These are phyloP conservation scores for Diplosoma virens DNA, from an alignment of 23 tunicate species.

Conservation along the genomic window DNA sequence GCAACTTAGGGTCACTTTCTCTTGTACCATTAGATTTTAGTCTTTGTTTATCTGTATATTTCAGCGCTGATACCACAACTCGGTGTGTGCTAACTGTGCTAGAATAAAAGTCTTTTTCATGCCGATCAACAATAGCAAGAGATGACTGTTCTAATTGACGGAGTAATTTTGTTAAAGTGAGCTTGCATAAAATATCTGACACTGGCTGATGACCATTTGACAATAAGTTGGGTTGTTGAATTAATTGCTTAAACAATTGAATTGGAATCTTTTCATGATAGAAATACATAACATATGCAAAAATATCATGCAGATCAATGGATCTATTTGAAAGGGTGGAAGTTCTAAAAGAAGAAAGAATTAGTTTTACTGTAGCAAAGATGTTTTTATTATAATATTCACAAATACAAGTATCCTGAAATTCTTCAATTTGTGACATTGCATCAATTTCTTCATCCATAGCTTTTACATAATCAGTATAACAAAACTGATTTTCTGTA, in stretches of 20 bases:
- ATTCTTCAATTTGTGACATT: not conserved
- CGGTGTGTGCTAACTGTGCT: conserved; percentile 32
- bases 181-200: conserved; percentile 7
- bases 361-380: conserved; percentile 18
- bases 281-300: conserved; percentile 18
- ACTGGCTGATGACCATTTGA: not conserved
- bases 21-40: too few relatives aligned
- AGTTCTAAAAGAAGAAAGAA: not conserved
- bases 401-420: not conserved
- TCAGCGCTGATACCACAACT: conserved; percentile 14
- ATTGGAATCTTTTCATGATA: conserved; percentile 34
- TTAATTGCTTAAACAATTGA: conserved; percentile 14
- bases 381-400: conserved; percentile 15
- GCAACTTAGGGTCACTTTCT: not conserved
- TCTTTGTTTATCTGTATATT: not conserved
- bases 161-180: not conserved
- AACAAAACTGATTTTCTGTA: not conserved
- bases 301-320: conserved; percentile 10
- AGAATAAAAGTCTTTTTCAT: not conserved
- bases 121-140: conserved; percentile 1
- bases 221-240: not conserved
- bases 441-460: conserved; percentile 9
- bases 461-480: not conserved
- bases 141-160: conserved; percentile 12
- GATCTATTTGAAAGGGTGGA: not conserved